Conservation (phyloP, 2,113 vertebrate species). For the Pitta sordida region DNA sequence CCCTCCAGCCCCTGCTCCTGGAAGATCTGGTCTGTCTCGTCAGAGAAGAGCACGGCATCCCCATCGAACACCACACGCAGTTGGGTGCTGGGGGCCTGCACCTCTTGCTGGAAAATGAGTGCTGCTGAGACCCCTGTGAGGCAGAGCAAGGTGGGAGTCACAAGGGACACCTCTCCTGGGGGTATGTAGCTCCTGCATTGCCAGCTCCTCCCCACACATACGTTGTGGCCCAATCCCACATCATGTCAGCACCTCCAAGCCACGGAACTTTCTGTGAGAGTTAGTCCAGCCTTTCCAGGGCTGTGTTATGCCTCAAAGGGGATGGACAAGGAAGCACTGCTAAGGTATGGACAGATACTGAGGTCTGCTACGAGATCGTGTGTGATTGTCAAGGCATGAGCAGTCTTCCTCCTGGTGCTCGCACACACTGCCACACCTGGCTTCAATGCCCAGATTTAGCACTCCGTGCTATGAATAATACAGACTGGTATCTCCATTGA, state of each 20-base stretch:
- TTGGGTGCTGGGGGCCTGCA: neutral
- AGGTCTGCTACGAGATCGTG: neutral
- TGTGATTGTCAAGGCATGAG: neutral
- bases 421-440: neutral
- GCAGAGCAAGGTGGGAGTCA: neutral
- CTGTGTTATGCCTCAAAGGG: neutral
- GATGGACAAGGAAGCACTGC: neutral
- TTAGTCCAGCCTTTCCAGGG: neutral
- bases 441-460: neutral
- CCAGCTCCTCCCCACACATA: rapidly evolving
- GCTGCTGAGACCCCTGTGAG: conserved; percentile 70
- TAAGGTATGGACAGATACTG: neutral
- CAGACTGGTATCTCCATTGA: neutral
- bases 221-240: neutral
- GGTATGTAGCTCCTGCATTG: rapidly evolving
- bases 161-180: neutral
- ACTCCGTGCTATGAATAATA: neutral
- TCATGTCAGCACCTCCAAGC: neutral
- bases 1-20: conserved; percentile 59
- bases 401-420: neutral
- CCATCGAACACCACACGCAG: conserved; percentile 67
- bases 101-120: conserved; percentile 56
- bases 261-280: neutral
- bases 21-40: conserved; percentile 49
- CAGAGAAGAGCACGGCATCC: conserved; percentile 63